Evolutionary conservation across 2,113 vertebrate species (phyloP), one percentile per base, ranked within the genome.

Genomic region (Neolamprologus caudopunctatus): DNA sequence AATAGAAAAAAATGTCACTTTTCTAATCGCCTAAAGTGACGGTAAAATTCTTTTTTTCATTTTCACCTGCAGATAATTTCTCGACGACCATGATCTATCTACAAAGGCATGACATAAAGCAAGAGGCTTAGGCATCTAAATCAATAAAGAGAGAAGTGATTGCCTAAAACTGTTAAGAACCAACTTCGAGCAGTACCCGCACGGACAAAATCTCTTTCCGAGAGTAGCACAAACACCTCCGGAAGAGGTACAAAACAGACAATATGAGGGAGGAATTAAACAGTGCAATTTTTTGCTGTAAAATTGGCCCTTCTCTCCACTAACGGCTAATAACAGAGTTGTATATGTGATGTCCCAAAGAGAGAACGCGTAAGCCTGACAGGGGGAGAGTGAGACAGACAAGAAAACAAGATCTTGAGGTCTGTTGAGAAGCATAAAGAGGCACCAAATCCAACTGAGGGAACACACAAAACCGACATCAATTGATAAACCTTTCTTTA

Each of bases 61-160:
- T 87, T 93, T 94, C 91, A 90, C 90, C 79, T 68, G 90, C 73
- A 53, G 91, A 79, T 94, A 88, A 88, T 90, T 55, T 95, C 53
- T 89, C 33, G 9, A 91, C 10, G 19, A 84, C 92, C 85, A 79
- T 87, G 80, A 88, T 90, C 82, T 93, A 93, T 95, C 94, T 94
- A 95, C 95, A 96, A 95, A 95, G 88, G 93, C 92, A 94, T 92
- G 91, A 92, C 88, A 91, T 87, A 87, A 93, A 91, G 91, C 88
- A 85, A 90, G 90, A 93, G 94, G 90, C 71, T 93, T 95, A 95
- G 95, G 95, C 95, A 95, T 96, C 95, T 83, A 96, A 96, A 96
- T 95, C 94, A 95, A 96, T 96, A 95, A 96, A 95, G 92, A 95
- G 88, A 82, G 91, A 91, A 91, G 93, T 95, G 95, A 96, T 96